Evolutionary conservation across 2,888 invertebrate species (phyloP).

Genomic region (Zonitis immaculata): DNA sequence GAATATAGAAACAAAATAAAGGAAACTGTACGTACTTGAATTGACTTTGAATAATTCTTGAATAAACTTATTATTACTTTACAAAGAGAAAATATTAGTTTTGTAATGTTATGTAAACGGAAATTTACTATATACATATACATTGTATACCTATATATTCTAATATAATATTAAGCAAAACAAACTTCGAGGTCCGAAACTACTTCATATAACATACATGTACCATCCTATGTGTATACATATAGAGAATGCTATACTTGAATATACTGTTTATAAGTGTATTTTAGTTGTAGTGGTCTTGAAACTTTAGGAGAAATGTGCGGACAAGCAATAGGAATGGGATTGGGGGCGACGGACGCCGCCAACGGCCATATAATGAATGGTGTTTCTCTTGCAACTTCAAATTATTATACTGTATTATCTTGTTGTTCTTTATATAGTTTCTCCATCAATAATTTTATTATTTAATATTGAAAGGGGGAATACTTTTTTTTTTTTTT

Average conservation of each 20-base stretch:
- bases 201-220: too few species aligned
- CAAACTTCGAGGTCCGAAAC: conserved; percentile 33
- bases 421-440: too few species aligned
- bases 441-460: too few species aligned
- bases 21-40: too few species aligned
- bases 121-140: conserved; percentile 12
- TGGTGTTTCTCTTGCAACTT: too few species aligned
- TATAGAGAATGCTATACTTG: conserved; percentile 24
- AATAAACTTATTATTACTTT: conserved; percentile 14
- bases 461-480: too few species aligned
- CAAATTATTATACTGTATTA: too few species aligned
- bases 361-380: too few species aligned
- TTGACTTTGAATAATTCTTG: too few species aligned
- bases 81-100: conserved; percentile 30
- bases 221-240: too few species aligned
- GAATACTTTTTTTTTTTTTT: too few species aligned
- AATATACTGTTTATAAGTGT: conserved; percentile 22
- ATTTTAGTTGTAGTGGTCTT: conserved; percentile 11
- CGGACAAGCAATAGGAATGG: conserved; percentile 21
- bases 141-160: not conserved
- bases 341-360: conserved; percentile 37
- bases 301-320: not conserved
- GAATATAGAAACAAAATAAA: too few species aligned
- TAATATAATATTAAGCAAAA: conserved; percentile 15
- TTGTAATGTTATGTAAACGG: conserved; percentile 29